Base-by-base conservation (phyloP, 2,113 vertebrate genomes). In the Pagrus major region DNA sequence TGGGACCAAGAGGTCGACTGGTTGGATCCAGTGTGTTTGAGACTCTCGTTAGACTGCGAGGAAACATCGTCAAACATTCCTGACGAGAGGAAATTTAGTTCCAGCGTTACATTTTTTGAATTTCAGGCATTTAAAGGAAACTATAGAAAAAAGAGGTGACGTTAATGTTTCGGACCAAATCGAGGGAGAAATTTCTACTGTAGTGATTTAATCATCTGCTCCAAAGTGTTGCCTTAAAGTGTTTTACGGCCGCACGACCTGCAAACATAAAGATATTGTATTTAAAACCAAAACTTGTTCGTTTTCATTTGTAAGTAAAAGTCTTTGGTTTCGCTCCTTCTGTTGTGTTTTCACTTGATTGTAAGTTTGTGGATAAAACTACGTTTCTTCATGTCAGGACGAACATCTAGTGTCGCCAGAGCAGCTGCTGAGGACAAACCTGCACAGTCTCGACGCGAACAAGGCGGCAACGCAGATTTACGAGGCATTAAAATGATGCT, bases 1-100 rank as follows among this genome's bases (percentile, higher is more conserved):
- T 51, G 42, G 88, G 88, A 82, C 85, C 85, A 83, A 67, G 23
- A 70, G 46, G 37, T 51, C 14, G 81, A 47, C 51, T 75, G 68
- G 54, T 35, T 79, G 55, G 60, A 51, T 88, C 66, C 71, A 81
- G 31, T 80, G 23, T 52, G 18, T 58, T 78, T 67, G 12, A 71
- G 27, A 60, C n/a, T 51, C 4, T 46, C 35, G 47, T 23, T 9
- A n/a, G 47, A 54, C 29, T 1, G 39, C 1, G 27, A 27, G 35
- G 46, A 44, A 29, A 74, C n/a, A 0, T 29, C 2, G 6, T 44
- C 42, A 16, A 71, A 21, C 63, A 67, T 74, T 68, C 71, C 64
- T 6, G 12, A 5, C 10, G 55, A 42, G 25, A 23, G 31, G 6
- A 39, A 79, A 64, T 55, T 27, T 35, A 46, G 14, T 18, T 51